Evolutionary conservation across 2,797 vertebrate genomes (phyloP), one percentile per base, ranked within the genome.

Genomic region (Trematomus bernacchii): DNA sequence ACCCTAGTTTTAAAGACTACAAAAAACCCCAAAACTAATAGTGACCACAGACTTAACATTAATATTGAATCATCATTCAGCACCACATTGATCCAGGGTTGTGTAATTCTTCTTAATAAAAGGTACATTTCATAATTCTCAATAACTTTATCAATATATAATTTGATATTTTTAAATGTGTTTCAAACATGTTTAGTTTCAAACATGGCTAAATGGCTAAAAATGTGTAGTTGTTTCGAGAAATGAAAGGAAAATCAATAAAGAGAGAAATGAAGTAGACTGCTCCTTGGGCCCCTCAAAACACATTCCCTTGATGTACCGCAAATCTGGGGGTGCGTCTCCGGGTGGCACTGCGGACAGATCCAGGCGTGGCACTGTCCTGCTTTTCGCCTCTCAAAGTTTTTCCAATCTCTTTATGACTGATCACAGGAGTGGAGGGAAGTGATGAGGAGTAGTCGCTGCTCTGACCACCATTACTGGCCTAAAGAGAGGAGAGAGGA

Each of bases 381-480:
- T 92, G 88, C 0, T 92, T 93, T 48, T 96, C 94, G 55, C 96
- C 96, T 69, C 94, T 96, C 0, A 77, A 62, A 10, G 88, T 84
- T 64, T 89, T 90, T 60, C 95, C 91, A 48, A 98, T 96, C 77
- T 98, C 97, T 82, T 97, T 97, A 77, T 98, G 97, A 80, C 95
- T 96, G 60, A 97, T 96, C 33, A 98, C 97, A 51, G 97, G 97
- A 0, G 97, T 98, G 79, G 97, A 98, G 0, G 97, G 97, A 72
- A 98, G 93, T 0, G 97, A 98, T 33, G 97, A 98, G 1, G 97
- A 97, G 92, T 97, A 98, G 89, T 98, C 97, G 3, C 96, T 97
- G 83, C 95, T 96, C 91, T 98, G 97, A 76, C 96, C 97, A 0
- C 97, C 97, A 0, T 98, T 97, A 88, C 96, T 98, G 77, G 96